A percentile compares a stretch with the other conserved stretches of the same genome.
Evolutionary conservation across 2,113 vertebrate species (phyloP).

Genomic region (Mungos mungo): DNA sequence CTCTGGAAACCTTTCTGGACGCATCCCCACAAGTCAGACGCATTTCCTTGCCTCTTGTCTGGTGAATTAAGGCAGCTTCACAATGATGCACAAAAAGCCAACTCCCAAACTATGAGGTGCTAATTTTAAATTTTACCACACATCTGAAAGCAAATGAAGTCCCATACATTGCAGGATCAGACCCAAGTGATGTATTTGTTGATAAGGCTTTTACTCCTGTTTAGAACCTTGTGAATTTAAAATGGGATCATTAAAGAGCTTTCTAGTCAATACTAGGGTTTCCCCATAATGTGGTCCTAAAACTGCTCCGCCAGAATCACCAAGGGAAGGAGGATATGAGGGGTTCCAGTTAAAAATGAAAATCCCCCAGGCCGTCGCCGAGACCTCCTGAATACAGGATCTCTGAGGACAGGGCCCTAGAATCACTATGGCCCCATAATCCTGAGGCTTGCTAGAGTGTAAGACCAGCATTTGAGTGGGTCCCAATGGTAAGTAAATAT

Average conservation of each 20-base stretch:
- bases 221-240: conserved; percentile 1
- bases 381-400: not conserved
- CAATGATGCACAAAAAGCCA: not conserved
- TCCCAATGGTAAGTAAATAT: not conserved
- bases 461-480: not conserved
- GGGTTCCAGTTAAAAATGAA: not conserved
- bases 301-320: not conserved
- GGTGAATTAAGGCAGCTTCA: not conserved
- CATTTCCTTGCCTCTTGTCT: not conserved
- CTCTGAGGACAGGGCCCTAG: not conserved
- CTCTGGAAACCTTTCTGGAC: not conserved
- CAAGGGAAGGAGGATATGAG: not conserved
- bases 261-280: not conserved
- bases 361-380: not conserved
- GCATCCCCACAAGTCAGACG: not conserved
- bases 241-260: not conserved
- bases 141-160: not conserved
- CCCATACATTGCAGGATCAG: not conserved
- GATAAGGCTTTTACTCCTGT: not conserved
- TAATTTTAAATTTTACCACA: conserved; percentile 13
- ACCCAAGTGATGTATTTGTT: not conserved
- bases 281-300: not conserved
- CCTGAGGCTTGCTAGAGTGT: not conserved
- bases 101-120: not conserved
- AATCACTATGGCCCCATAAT: not conserved